Conservation (phyloP, 1,140 invertebrate species). For the Potamilus streckersoni region DNA sequence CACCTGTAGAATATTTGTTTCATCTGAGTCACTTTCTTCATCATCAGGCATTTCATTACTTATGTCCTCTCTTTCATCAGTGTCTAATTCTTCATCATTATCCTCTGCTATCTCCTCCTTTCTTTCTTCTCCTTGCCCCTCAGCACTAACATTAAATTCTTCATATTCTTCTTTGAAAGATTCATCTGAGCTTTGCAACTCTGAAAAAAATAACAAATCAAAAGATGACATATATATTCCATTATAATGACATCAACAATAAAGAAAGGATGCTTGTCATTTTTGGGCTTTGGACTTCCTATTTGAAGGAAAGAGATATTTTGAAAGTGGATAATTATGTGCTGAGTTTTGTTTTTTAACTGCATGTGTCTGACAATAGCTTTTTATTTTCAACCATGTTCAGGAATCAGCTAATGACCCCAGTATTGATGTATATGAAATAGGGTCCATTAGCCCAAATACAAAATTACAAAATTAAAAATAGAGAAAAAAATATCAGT, state of each 20-base stretch:
- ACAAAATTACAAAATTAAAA: no score
- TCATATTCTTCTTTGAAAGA: neutral
- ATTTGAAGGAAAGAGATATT: no score
- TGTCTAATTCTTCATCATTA: conserved; percentile 12
- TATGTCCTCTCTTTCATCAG: conserved; percentile 28
- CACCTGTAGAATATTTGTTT: neutral
- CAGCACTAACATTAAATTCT: neutral
- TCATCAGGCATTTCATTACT: conserved; percentile 14
- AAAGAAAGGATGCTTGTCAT: neutral
- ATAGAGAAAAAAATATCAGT: no score
- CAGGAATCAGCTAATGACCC: no score
- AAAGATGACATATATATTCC: neutral
- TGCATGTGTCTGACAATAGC: no score
- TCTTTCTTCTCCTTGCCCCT: conserved; percentile 23
- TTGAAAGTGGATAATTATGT: no score
- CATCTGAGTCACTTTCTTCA: conserved; percentile 31
- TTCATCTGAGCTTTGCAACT: neutral
- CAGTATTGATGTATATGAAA: no score
- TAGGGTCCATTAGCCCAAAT: no score
- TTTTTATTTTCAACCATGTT: no score
- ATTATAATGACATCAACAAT: neutral
- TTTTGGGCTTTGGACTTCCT: neutral
- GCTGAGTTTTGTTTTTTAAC: no score
- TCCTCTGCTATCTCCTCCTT: conserved; percentile 21
- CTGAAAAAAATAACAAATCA: neutral